Percentiles rank a stretch among this genome's conserved stretches.
These are phyloP conservation scores for Pterois miles DNA, from an alignment of 2,797 vertebrate species.

Conservation along the genomic window DNA sequence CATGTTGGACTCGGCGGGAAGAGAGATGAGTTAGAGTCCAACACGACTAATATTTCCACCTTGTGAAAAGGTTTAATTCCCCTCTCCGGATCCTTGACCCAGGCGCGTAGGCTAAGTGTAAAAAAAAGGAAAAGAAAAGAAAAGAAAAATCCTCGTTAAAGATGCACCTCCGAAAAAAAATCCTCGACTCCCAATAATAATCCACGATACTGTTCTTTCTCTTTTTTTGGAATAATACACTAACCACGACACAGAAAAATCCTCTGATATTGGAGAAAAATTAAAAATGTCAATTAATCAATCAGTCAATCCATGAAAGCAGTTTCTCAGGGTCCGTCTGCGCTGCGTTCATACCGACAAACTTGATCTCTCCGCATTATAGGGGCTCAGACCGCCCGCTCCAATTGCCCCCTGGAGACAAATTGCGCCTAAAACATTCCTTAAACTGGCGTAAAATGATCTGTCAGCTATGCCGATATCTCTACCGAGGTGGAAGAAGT, in stretches of 20 bases:
- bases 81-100: conserved; percentile 61
- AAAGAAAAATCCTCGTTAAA: conserved; percentile 68
- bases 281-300: conserved; percentile 47
- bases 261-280: conserved; percentile 13
- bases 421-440: conserved; percentile 60
- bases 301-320: conserved; percentile 72
- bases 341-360: conserved; percentile 72
- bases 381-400: conserved; percentile 49
- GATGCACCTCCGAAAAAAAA: conserved; percentile 29
- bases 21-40: conserved; percentile 61
- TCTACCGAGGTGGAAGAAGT: conserved; percentile 52
- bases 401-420: conserved; percentile 47
- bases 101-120: conserved; percentile 40
- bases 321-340: conserved; percentile 69
- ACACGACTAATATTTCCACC: conserved; percentile 61
- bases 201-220: conserved; percentile 56
- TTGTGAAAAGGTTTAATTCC: conserved; percentile 64
- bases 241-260: conserved; percentile 45
- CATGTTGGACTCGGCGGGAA: conserved; percentile 62
- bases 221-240: conserved; percentile 6
- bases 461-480: conserved; percentile 22
- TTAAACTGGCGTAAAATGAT: conserved; percentile 44
- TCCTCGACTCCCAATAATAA: conserved; percentile 62
- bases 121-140: background rate
- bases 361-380: conserved; percentile 78